These are phyloP conservation scores for zebrafish (Danio rerio) DNA, from an alignment of 2,113 vertebrate genomes.

Conservation along the genomic window GRCz12tu NC_133181.1:27317501-27318000, in stretches of 20 bases:
- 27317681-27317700: constrained; percentile 62
- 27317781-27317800: constrained; percentile 64
- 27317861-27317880: constrained; percentile 61
- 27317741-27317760: constrained; percentile 56
- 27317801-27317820: constrained; percentile 58
- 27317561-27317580: neutral
- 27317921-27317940: neutral
- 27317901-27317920: constrained; percentile 42
- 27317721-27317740: constrained; percentile 57
- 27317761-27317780: constrained; percentile 44
- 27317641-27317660: neutral
- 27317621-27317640: neutral
- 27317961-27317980: neutral
- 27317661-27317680: constrained; percentile 35
- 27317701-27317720: constrained; percentile 69
- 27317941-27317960: neutral
- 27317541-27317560: too few species aligned
- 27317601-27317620: neutral
- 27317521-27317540: too few species aligned
- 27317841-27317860: constrained; percentile 65
- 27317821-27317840: constrained; percentile 67
- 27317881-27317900: constrained; percentile 56
- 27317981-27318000: neutral
- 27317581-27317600: neutral
- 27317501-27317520: too few species aligned